phyloP scores from a whole-genome alignment of 2,888 invertebrate species.

The Cremastobaeus sp. region DNA sequence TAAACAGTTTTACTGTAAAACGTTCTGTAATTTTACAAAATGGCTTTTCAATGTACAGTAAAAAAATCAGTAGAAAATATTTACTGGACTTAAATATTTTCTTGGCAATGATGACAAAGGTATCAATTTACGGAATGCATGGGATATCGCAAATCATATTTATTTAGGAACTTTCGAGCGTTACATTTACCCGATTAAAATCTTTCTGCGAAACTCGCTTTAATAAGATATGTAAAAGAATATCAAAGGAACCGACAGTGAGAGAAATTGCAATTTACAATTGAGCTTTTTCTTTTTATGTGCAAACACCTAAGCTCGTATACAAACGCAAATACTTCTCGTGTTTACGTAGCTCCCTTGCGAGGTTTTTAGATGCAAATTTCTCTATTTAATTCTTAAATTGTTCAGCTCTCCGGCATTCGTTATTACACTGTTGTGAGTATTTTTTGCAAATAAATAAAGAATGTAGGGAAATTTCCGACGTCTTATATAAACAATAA shows the following conservation, averaged over 20 bases:
- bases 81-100: slow-evolving; percentile 15
- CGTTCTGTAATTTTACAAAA: too few relatives aligned
- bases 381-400: slow-evolving; percentile 2
- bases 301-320: slow-evolving; percentile 1
- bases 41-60: too few relatives aligned
- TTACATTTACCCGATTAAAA: slow-evolving; percentile 13
- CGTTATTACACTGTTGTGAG: too few relatives aligned
- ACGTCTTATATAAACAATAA: too few relatives aligned
- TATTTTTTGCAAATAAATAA: too few relatives aligned
- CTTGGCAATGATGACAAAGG: neutral
- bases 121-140: slow-evolving; percentile 6
- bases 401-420: neutral
- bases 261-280: slow-evolving; percentile 19
- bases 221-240: slow-evolving; percentile 17
- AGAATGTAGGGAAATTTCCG: too few relatives aligned
- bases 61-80: neutral
- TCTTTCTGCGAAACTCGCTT: slow-evolving; percentile 9
- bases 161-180: slow-evolving; percentile 2
- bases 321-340: neutral
- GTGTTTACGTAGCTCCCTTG: neutral
- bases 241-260: slow-evolving; percentile 1
- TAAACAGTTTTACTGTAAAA: too few relatives aligned
- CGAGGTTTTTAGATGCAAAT: neutral
- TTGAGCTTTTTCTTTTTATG: slow-evolving; percentile 1
- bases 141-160: neutral